phyloP scores from a whole-genome alignment of 92 coral and sea anemone species.

The Micromussa lordhowensis region DNA sequence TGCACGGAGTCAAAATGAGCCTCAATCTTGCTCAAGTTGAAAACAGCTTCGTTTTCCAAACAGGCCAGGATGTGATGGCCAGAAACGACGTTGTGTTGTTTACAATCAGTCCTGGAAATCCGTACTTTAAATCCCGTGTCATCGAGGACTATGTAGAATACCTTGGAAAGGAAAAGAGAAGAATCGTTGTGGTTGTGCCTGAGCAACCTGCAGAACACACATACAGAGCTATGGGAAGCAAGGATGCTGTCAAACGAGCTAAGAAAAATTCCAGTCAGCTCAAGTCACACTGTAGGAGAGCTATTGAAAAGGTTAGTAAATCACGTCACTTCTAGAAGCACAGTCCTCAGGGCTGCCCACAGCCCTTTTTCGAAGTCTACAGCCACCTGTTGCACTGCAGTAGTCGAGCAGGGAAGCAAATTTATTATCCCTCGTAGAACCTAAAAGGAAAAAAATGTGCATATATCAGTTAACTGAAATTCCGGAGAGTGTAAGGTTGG shows the following conservation, averaged over 20 bases:
- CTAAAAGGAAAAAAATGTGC: no score
- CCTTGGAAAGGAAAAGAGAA: constrained; percentile 64
- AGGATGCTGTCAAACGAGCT: no score
- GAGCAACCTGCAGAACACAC: constrained; percentile 86
- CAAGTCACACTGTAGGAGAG: constrained; percentile 69
- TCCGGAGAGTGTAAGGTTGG: no score
- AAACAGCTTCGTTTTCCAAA: constrained; percentile 54
- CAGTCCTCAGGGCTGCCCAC: no score
- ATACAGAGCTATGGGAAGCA: constrained; percentile 76
- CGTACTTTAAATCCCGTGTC: constrained; percentile 68
- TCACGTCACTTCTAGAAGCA: no score
- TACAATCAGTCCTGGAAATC: constrained; percentile 86
- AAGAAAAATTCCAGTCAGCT: no score
- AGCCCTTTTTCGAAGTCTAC: no score
- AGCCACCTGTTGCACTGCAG: no score
- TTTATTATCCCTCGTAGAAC: no score
- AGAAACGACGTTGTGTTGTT: constrained; percentile 69
- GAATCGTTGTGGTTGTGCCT: constrained; percentile 69
- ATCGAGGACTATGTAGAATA: constrained; percentile 73
- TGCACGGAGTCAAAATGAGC: constrained; percentile 30
- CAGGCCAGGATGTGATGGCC: constrained; percentile 68
- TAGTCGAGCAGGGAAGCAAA: no score
- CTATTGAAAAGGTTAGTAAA: constrained; percentile 68
- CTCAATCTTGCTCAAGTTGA: constrained; percentile 48
- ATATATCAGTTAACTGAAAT: no score